These are phyloP conservation scores for Eclectus roratus DNA, from an alignment of 2,113 vertebrate species.

Conservation along the genomic window DNA sequence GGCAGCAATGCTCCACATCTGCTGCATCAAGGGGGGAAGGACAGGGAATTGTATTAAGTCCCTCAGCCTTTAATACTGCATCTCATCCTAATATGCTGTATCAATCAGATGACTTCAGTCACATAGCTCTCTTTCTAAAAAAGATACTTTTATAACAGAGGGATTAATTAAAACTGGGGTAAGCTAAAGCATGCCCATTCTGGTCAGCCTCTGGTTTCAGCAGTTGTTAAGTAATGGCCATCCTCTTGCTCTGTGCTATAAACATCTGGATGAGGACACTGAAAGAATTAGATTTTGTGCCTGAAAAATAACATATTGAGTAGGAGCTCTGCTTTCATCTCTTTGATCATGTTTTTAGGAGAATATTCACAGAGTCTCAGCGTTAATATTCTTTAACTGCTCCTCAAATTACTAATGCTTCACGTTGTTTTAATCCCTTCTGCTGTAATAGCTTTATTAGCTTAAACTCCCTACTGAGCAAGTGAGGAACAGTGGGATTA, in stretches of 20 bases:
- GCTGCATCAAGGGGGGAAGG: no score
- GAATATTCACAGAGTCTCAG: constrained; percentile 37
- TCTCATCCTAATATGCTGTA: no score
- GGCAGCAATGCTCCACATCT: no score
- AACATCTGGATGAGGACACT: constrained; percentile 48
- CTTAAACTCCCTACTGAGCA: constrained; percentile 75
- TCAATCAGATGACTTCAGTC: no score
- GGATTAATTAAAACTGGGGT: constrained; percentile 9
- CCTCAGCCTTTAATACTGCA: no score
- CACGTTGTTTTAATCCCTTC: constrained; percentile 76
- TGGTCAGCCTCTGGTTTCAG: constrained; percentile 35
- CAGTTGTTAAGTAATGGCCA: constrained; percentile 21
- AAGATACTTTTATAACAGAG: background rate
- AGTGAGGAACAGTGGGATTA: constrained; percentile 75
- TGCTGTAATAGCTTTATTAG: constrained; percentile 61
- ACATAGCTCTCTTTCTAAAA: no score
- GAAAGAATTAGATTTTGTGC: constrained; percentile 56
- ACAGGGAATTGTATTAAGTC: no score
- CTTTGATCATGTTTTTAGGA: constrained; percentile 57
- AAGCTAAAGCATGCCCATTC: background rate
- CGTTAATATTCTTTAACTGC: constrained; percentile 72
- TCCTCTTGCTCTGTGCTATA: constrained; percentile 8
- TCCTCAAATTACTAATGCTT: constrained; percentile 72
- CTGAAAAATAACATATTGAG: constrained; percentile 62
- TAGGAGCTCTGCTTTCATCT: constrained; percentile 62